Evolutionary conservation across 2,888 invertebrate species (phyloP).

Genomic region (Galerucella calmariensis): DNA sequence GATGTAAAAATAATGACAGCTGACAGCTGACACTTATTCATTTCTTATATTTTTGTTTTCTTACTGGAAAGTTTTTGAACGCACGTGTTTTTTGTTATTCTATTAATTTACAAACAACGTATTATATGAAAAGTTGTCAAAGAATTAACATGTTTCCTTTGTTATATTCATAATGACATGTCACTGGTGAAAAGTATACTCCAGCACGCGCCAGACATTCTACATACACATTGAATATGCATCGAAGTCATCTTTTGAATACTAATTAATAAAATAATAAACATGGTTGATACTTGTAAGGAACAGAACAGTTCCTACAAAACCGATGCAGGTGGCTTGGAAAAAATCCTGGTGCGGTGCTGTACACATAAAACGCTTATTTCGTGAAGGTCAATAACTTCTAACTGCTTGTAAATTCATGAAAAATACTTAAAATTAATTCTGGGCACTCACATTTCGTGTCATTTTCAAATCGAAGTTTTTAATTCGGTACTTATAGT

Average conservation of each 20-base stretch:
- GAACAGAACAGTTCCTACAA: constrained; percentile 44
- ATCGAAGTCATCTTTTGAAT: constrained; percentile 45
- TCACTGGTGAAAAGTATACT: constrained; percentile 49
- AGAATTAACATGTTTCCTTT: background rate
- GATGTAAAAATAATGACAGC: too few relatives aligned
- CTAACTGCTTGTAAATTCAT: constrained; percentile 29
- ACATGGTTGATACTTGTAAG: constrained; percentile 45
- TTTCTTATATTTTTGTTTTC: background rate
- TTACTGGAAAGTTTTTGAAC: background rate
- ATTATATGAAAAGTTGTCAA: background rate
- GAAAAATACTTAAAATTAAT: constrained; percentile 27
- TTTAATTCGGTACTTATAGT: constrained; percentile 7
- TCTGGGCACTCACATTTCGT: constrained; percentile 16
- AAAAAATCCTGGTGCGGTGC: constrained; percentile 39
- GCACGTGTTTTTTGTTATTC: background rate
- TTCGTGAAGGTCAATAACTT: constrained; percentile 36
- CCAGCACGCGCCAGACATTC: constrained; percentile 60
- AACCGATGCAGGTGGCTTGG: constrained; percentile 43
- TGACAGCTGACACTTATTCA: background rate
- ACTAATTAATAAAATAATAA: constrained; percentile 47
- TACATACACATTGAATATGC: constrained; percentile 58
- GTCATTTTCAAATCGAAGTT: constrained; percentile 11
- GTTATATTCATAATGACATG: constrained; percentile 21
- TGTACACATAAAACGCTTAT: constrained; percentile 38
- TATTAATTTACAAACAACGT: constrained; percentile 1